phyloP scores from a whole-genome alignment of 2,113 vertebrate genomes.

The Gnathonemus longibarbis region DNA sequence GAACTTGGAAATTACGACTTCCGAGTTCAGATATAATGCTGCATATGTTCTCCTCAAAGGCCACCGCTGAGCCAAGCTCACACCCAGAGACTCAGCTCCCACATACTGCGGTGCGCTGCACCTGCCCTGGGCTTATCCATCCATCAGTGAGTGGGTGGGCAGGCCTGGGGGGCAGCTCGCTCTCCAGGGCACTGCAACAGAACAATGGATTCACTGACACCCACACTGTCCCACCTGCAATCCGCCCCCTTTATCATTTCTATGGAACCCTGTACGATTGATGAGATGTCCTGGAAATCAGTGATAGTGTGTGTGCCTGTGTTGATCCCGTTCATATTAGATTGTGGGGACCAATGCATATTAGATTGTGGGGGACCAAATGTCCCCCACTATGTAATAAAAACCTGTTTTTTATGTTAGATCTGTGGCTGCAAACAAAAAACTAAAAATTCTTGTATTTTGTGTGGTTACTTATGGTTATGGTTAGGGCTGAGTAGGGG shows the following conservation, averaged over 20 bases:
- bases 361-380: too few species aligned
- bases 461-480: too few species aligned
- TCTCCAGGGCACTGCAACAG: not conserved
- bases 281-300: not conserved
- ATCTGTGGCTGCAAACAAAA: too few species aligned
- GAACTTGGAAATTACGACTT: not conserved
- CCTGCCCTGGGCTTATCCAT: not conserved
- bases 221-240: not conserved
- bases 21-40: not conserved
- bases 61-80: not conserved
- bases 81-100: not conserved
- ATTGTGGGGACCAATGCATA: too few species aligned
- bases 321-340: too few species aligned
- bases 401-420: too few species aligned
- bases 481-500: too few species aligned
- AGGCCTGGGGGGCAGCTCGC: not conserved
- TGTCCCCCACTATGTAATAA: too few species aligned
- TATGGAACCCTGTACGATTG: not conserved
- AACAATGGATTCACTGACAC: not conserved
- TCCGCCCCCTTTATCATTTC: not conserved
- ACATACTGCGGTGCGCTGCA: not conserved
- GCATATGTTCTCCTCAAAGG: not conserved
- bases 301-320: not conserved
- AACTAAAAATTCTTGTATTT: too few species aligned
- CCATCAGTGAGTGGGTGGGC: not conserved